These are phyloP conservation scores for Dascyllus trimaculatus DNA, from an alignment of 2,113 vertebrate species.

Conservation along the genomic window DNA sequence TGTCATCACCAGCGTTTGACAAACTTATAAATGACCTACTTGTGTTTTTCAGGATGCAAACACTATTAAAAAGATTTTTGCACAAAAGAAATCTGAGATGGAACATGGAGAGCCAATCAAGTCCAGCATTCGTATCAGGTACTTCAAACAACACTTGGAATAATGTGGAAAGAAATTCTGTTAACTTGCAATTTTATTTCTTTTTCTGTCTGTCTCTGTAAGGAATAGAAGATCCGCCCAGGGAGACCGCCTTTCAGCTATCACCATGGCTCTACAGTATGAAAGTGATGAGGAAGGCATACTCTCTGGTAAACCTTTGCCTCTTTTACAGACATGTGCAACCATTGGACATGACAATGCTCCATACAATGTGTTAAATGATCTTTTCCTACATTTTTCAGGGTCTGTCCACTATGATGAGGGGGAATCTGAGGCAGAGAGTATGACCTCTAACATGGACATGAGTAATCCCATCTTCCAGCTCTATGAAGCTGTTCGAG, in stretches of 20 bases:
- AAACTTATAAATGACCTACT: not conserved
- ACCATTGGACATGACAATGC: not conserved
- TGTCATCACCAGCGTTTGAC: not conserved
- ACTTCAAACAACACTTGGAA: slow-evolving; percentile 8
- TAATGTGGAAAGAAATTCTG: not conserved
- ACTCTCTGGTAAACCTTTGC: slow-evolving; percentile 88
- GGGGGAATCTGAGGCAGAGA: slow-evolving; percentile 96
- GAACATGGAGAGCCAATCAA: slow-evolving; percentile 95
- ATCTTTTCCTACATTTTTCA: slow-evolving; percentile 31
- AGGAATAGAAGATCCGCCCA: slow-evolving; percentile 96
- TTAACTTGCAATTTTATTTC: not conserved
- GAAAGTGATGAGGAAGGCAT: slow-evolving; percentile 98
- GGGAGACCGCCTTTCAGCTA: slow-evolving; percentile 95
- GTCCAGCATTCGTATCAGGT: slow-evolving; percentile 96
- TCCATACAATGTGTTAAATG: not conserved
- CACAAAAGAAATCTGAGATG: slow-evolving; percentile 95
- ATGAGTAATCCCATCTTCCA: slow-evolving; percentile 96
- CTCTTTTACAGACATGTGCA: not conserved
- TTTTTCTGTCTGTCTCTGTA: slow-evolving; percentile 2
- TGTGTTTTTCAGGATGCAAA: slow-evolving; percentile 91
- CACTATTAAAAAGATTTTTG: slow-evolving; percentile 98
- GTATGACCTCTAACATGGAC: slow-evolving; percentile 95
- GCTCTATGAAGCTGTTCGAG: slow-evolving; percentile 95
- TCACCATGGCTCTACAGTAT: slow-evolving; percentile 98
- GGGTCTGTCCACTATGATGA: slow-evolving; percentile 92